Evolutionary conservation across 2,888 invertebrate species (phyloP).

Genomic region (Polydrusus pterygomalis): DNA sequence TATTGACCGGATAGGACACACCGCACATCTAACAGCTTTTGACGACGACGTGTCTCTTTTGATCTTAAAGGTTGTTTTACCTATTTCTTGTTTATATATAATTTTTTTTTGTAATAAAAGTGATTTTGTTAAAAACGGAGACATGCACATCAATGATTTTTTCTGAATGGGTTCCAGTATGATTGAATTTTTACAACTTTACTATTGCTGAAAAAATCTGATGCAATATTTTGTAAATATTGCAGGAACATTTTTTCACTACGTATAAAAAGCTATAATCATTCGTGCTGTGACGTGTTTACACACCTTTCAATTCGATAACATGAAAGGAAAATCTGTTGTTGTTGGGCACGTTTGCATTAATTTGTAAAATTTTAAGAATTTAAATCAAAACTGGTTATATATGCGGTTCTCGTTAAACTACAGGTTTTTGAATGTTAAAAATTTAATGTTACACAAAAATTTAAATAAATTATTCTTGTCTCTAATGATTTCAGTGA

Average conservation of each 20-base stretch:
- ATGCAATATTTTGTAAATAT: conserved; percentile 50
- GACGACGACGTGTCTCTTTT: too few species aligned
- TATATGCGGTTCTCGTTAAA: not conserved
- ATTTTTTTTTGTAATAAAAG: too few species aligned
- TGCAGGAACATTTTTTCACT: conserved; percentile 6
- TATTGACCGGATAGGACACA: too few species aligned
- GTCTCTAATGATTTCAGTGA: too few species aligned
- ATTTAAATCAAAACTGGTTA: not conserved
- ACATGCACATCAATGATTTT: not conserved
- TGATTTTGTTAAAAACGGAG: too few species aligned
- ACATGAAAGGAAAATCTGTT: not conserved
- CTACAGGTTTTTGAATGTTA: not conserved
- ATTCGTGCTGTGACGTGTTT: not conserved
- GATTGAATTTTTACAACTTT: conserved; percentile 4
- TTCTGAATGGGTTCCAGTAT: not conserved
- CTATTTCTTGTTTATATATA: too few species aligned
- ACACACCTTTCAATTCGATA: not conserved
- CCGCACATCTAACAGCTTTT: too few species aligned
- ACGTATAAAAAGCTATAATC: too few species aligned
- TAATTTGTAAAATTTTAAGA: too few species aligned
- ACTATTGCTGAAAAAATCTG: conserved; percentile 25
- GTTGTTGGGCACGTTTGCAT: too few species aligned
- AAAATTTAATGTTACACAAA: not conserved
- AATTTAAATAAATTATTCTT: too few species aligned
- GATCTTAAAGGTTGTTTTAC: too few species aligned